These are phyloP conservation scores for Dendrocopos noguchii DNA, from an alignment of 2,113 vertebrate genomes.

Conservation along the genomic window DNA sequence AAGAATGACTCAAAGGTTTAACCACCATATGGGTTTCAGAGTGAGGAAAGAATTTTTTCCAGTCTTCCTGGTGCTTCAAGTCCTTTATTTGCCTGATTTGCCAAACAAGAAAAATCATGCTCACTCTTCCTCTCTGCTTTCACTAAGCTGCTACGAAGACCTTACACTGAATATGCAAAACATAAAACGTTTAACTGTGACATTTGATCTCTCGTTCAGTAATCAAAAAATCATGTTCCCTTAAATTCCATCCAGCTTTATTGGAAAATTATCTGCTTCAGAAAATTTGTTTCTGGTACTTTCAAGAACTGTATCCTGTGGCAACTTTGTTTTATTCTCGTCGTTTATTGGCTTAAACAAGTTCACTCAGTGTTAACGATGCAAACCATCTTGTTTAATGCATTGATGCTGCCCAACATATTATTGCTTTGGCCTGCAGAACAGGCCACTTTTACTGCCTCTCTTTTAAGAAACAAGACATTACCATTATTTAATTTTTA, in stretches of 20 bases:
- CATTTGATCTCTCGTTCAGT: neutral
- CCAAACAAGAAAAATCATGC: neutral
- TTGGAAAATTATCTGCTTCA: slow-evolving; percentile 46
- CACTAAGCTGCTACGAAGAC: neutral
- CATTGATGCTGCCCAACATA: slow-evolving; percentile 38
- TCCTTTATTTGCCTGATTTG: neutral
- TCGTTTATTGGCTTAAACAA: slow-evolving; percentile 53
- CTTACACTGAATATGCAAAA: neutral
- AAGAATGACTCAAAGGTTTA: neutral
- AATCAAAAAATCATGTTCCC: slow-evolving; percentile 23
- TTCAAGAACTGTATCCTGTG: neutral
- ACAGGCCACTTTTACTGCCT: neutral
- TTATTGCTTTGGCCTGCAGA: slow-evolving; percentile 44
- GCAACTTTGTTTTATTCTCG: slow-evolving; percentile 24
- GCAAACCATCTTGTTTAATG: slow-evolving; percentile 60
- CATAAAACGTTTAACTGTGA: neutral
- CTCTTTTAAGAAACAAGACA: neutral
- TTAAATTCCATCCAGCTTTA: slow-evolving; percentile 31
- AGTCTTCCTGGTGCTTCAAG: neutral
- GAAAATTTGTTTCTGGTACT: slow-evolving; percentile 30
- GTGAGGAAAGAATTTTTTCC: neutral
- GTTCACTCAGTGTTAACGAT: slow-evolving; percentile 62
- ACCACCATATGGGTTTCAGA: neutral
- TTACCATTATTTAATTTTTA: slow-evolving; percentile 56
- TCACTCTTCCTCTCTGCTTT: neutral